Base-by-base conservation (phyloP, 1,140 invertebrate genomes). In the Pentalonia nigronervosa region DNA sequence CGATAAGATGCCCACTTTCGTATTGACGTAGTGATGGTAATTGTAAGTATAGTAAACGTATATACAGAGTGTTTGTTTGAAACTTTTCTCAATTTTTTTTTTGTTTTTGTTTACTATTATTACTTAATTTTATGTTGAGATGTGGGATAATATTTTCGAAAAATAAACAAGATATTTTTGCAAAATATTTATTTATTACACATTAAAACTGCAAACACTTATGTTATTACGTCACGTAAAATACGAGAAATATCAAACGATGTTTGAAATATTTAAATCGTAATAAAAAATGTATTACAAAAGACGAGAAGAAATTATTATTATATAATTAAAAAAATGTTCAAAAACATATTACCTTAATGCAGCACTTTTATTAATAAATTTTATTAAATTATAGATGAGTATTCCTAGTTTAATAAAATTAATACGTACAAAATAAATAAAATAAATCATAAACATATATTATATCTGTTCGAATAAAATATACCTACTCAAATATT, bases 1-100 rank as follows among this genome's bases (percentile, higher is more conserved):
- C 17, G 84, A 87, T 87, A 41, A 9, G 88, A 89, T 56, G 88
- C 50, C 88, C 88, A 89, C 88, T 89, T 89, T 89, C 88, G 21
- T 89, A 89, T 53, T 9, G 34, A 45, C 48, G 21, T 89, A 53
- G 8, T 23, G n/a, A 25, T 47, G 20, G 20, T 53, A 89, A 20
- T 17, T 17, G 47, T 88, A 45, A 45, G 34, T 83, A 50, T 50
- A 50, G n/a, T 30, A 47, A 87, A 47, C 14, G 30, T 76, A n/a
- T 88, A 88, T 88, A 88, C 86, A 88, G 86, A 88, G 86, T 41
- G 86, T 48, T 87, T 41, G 25, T 87, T 88, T 25, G 41, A 84
- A 45, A 84, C 7, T 84, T 45, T 84, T 84, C 30, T 47, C 50
- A 53, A 50, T 50, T 50, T 50, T 20, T 50, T 47, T 48, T 1